phyloP scores from a whole-genome alignment of 2,113 vertebrate genomes.

The Meles meles region DNA sequence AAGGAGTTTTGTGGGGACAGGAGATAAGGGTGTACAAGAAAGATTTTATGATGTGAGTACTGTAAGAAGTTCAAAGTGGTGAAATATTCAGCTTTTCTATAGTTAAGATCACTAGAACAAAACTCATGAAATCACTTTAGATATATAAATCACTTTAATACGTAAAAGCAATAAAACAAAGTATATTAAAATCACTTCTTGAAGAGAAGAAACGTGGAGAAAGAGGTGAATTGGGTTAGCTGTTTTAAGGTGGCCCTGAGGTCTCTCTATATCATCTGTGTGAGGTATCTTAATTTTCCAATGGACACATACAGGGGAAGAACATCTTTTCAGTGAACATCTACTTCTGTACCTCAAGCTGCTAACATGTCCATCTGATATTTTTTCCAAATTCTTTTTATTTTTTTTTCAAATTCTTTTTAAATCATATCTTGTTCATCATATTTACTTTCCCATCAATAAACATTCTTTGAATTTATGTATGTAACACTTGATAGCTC shows the following conservation, averaged over 20 bases:
- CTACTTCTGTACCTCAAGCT: background rate
- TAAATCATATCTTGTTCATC: background rate
- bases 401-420: background rate
- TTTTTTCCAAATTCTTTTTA: background rate
- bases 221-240: background rate
- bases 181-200: background rate
- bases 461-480: constrained; percentile 2
- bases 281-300: background rate
- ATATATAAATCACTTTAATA: background rate
- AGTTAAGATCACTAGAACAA: constrained; percentile 39
- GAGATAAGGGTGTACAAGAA: background rate
- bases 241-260: background rate
- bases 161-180: background rate
- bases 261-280: background rate
- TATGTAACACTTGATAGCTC: background rate
- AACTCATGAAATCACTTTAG: background rate
- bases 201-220: background rate
- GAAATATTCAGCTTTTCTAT: background rate
- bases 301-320: background rate
- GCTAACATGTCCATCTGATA: background rate
- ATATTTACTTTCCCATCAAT: background rate
- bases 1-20: background rate
- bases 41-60: background rate
- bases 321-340: background rate
- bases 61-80: constrained; percentile 16